phyloP scores from a whole-genome alignment of 1,140 invertebrate genomes.

The Geopemphigus sp. region DNA sequence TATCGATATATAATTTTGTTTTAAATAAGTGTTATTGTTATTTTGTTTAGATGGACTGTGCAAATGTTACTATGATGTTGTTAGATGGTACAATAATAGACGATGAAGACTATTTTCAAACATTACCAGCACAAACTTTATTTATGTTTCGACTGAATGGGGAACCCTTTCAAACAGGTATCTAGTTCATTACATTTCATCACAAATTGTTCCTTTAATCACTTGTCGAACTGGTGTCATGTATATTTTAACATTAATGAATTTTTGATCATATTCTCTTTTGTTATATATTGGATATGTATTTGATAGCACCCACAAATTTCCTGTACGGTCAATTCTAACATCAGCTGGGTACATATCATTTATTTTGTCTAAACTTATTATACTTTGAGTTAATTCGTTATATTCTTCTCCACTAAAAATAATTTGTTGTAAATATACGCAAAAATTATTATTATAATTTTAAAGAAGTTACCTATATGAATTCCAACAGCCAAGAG shows the following conservation, averaged over 20 bases:
- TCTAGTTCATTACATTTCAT: slow-evolving; percentile 52
- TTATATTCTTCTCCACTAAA: slow-evolving; percentile 57
- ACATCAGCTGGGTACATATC: slow-evolving; percentile 76
- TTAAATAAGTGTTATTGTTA: too few species aligned
- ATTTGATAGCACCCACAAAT: slow-evolving; percentile 73
- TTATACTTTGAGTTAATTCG: slow-evolving; percentile 56
- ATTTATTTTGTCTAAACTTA: slow-evolving; percentile 67
- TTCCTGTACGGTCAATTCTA: slow-evolving; percentile 70
- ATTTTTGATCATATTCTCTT: slow-evolving; percentile 61
- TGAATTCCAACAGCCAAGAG: slow-evolving; percentile 73
- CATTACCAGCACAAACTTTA: slow-evolving; percentile 69
- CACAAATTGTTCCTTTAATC: slow-evolving; percentile 68
- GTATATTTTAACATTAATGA: slow-evolving; percentile 72
- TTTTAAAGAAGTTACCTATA: slow-evolving; percentile 54
- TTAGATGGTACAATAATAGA: slow-evolving; percentile 72
- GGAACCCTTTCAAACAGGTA: slow-evolving; percentile 55
- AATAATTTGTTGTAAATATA: slow-evolving; percentile 24
- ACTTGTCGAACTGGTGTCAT: slow-evolving; percentile 65
- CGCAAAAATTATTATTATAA: neutral
- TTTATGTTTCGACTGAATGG: slow-evolving; percentile 66
- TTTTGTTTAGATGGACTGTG: slow-evolving; percentile 45
- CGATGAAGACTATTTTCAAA: slow-evolving; percentile 71
- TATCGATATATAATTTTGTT: neutral
- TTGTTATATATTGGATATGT: slow-evolving; percentile 70
- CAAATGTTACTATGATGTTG: slow-evolving; percentile 51